phyloP scores from a whole-genome alignment of 2,888 invertebrate genomes.

The Pediacus dermestoides region DNA sequence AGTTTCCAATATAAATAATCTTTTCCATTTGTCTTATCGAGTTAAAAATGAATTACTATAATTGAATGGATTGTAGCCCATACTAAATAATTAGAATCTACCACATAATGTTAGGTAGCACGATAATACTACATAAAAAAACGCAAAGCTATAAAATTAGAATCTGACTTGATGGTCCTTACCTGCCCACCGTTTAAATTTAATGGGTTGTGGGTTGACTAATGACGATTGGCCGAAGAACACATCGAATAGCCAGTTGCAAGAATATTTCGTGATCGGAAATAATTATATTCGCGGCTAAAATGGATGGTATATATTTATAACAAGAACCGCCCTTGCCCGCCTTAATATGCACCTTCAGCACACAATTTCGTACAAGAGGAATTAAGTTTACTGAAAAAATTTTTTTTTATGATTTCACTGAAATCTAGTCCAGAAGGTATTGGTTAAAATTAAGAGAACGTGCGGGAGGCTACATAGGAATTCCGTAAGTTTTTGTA shows the following conservation, averaged over 20 bases:
- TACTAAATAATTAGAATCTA: conserved; percentile 23
- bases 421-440: too few species aligned
- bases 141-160: conserved; percentile 22
- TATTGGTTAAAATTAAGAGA: too few species aligned
- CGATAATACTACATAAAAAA: conserved; percentile 18
- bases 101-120: conserved; percentile 16
- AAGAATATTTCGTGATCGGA: conserved; percentile 47
- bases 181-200: conserved; percentile 36
- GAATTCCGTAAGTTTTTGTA: too few species aligned
- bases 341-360: conserved; percentile 19
- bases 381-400: too few species aligned
- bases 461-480: too few species aligned
- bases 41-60: conserved; percentile 25
- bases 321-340: conserved; percentile 12
- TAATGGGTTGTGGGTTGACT: conserved; percentile 38
- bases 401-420: too few species aligned
- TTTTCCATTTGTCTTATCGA: too few species aligned
- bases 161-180: conserved; percentile 18
- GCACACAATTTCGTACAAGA: too few species aligned
- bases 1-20: too few species aligned
- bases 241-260: conserved; percentile 42
- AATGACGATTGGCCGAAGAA: conserved; percentile 44
- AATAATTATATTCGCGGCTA: conserved; percentile 52
- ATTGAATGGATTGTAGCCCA: conserved; percentile 24
- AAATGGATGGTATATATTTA: conserved; percentile 32